Conservation (phyloP, 2,113 vertebrate species). For the chimpanzee (Pan troglodytes) region NHGRI_mPanTro3-v2.1_pri NC_072403.2:125058501-125059000, state of each 20-base stretch:
- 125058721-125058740: conserved; percentile 79
- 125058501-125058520: neutral
- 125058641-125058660: neutral
- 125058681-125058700: neutral
- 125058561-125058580: neutral
- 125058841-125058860: conserved; percentile 60
- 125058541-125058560: neutral
- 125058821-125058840: conserved; percentile 70
- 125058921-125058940: neutral
- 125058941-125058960: conserved; percentile 40
- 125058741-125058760: neutral
- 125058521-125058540: neutral
- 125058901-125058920: neutral
- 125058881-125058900: neutral
- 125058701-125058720: conserved; percentile 42
- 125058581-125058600: neutral
- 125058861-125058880: conserved; percentile 61
- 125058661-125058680: conserved; percentile 38
- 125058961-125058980: neutral
- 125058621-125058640: neutral
- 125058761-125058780: conserved; percentile 67
- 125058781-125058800: conserved; percentile 49
- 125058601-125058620: neutral
- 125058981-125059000: neutral
- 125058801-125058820: conserved; percentile 52